These are phyloP conservation scores for Callorhinus ursinus DNA, from an alignment of 2,113 vertebrate species.

Conservation along the genomic window DNA sequence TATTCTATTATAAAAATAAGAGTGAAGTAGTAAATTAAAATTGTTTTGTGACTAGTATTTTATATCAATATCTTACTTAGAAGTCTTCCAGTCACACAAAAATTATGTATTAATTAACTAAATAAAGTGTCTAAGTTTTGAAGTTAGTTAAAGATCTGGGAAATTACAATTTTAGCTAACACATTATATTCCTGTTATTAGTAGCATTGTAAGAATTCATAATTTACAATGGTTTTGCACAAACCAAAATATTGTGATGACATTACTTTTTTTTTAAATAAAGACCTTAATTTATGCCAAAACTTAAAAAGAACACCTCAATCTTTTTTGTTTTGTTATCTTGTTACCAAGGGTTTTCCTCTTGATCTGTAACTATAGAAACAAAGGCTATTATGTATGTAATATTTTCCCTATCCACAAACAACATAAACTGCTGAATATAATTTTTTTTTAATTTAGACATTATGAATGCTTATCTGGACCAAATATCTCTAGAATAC, in stretches of 20 bases:
- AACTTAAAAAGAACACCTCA: neutral
- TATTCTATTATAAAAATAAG: neutral
- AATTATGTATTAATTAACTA: neutral
- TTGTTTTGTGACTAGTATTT: neutral
- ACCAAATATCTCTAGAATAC: neutral
- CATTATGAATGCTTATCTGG: neutral
- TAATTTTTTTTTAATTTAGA: neutral
- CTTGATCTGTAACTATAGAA: constrained; percentile 18
- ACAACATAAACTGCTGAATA: neutral
- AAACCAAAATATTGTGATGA: constrained; percentile 47
- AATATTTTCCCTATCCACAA: neutral
- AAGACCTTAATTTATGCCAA: neutral
- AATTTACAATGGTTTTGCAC: neutral
- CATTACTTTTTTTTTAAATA: constrained; percentile 47
- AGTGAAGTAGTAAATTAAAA: neutral
- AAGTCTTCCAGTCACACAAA: neutral
- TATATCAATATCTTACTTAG: neutral
- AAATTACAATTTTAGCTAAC: neutral
- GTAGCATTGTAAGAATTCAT: neutral
- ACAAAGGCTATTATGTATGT: neutral
- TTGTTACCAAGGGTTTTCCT: neutral
- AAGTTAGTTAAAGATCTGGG: neutral
- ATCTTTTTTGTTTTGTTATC: neutral
- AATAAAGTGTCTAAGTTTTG: neutral
- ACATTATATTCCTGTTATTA: neutral